A percentile compares a stretch with the other conserved stretches of the same genome.
phyloP scores from a whole-genome alignment of 2,888 invertebrate genomes.

The Pediacus dermestoides region DNA sequence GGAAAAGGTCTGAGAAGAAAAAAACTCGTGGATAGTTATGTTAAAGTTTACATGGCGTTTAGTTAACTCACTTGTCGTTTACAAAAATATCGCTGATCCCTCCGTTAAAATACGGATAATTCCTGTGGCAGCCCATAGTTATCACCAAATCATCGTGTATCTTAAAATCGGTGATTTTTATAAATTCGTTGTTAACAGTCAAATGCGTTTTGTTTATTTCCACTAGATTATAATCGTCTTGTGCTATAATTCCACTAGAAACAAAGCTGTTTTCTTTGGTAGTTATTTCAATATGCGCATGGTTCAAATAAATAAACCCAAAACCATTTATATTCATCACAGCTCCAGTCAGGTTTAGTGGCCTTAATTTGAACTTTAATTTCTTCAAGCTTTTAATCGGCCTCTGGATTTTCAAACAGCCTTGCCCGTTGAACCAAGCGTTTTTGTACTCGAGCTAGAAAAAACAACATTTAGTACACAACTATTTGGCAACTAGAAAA shows the following conservation, averaged over 20 bases:
- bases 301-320: conserved; percentile 9
- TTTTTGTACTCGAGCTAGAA: conserved; percentile 51
- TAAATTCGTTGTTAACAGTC: conserved; percentile 10
- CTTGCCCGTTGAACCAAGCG: conserved; percentile 75
- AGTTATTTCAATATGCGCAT: conserved; percentile 2
- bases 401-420: conserved; percentile 65
- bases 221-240: neutral
- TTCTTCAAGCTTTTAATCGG: conserved; percentile 54
- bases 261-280: neutral
- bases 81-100: conserved; percentile 81
- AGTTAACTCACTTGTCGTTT: conserved; percentile 65
- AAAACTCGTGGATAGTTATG: neutral
- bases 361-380: conserved; percentile 29
- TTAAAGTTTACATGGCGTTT: neutral
- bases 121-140: conserved; percentile 16
- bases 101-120: conserved; percentile 57
- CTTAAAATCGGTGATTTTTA: conserved; percentile 23
- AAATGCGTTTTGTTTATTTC: conserved; percentile 4
- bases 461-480: no score
- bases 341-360: conserved; percentile 24
- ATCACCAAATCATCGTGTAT: conserved; percentile 9
- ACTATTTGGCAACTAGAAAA: conserved; percentile 5
- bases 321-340: conserved; percentile 28
- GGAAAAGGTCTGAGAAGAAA: conserved; percentile 55
- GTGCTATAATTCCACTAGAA: neutral